Conservation (phyloP, 2,888 invertebrate species). For the Eupithecia subumbrata region DNA sequence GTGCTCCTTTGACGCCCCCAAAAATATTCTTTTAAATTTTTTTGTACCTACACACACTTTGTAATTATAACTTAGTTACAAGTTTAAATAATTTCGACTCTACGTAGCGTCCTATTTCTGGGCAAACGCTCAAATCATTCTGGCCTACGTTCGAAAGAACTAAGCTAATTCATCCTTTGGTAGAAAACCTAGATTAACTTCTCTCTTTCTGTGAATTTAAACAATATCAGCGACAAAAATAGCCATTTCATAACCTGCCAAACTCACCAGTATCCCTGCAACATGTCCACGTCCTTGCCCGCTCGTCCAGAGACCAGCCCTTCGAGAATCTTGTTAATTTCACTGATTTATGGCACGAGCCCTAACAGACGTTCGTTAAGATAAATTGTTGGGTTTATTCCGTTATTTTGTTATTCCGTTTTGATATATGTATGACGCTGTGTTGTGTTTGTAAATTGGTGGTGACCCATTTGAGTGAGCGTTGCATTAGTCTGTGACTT, state of each 20-base stretch:
- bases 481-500: not conserved
- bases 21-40: not conserved
- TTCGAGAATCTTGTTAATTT: slow-evolving; percentile 42
- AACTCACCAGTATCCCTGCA: not conserved
- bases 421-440: slow-evolving; percentile 1
- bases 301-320: slow-evolving; percentile 6
- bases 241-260: not conserved
- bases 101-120: not conserved
- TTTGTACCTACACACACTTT: too few species aligned
- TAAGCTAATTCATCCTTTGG: not conserved
- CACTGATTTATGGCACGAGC: slow-evolving; percentile 41
- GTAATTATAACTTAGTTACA: not conserved
- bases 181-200: not conserved
- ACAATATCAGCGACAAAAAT: not conserved
- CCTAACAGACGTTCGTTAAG: slow-evolving; percentile 27
- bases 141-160: not conserved
- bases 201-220: not conserved
- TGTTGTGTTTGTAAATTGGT: not conserved
- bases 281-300: not conserved
- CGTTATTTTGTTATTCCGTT: slow-evolving; percentile 21
- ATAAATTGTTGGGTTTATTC: slow-evolving; percentile 30
- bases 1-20: too few species aligned
- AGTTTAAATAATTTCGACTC: not conserved
- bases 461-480: slow-evolving; percentile 6
- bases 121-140: not conserved